Conservation (phyloP, 2,888 invertebrate species). For the Andrena bucephala region DNA sequence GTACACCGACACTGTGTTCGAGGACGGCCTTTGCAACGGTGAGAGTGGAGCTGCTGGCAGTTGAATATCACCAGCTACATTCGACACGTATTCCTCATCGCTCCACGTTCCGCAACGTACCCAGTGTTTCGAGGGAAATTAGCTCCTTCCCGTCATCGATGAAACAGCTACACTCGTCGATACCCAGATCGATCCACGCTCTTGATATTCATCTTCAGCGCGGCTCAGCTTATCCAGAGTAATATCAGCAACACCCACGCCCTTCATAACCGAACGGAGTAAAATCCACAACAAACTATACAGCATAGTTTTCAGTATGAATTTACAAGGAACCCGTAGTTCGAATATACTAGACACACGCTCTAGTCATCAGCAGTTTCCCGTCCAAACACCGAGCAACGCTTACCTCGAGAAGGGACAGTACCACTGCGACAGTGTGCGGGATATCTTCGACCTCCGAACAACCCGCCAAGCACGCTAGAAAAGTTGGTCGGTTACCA, state of each 20-base stretch:
- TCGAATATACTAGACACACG: no score
- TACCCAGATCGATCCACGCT: neutral
- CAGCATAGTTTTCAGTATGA: no score
- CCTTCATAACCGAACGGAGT: no score
- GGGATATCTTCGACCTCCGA: neutral
- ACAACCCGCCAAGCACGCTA: neutral
- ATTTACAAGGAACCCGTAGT: no score
- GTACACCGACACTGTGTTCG: neutral
- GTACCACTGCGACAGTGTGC: neutral
- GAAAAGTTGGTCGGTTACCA: neutral
- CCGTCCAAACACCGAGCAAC: no score
- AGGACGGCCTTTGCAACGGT: neutral
- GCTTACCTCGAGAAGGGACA: no score
- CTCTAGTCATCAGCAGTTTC: no score
- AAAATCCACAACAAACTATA: no score
- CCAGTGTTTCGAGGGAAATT: neutral
- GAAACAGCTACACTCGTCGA: neutral
- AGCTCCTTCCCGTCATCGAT: neutral
- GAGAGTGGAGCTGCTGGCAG: neutral
- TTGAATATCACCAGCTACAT: neutral
- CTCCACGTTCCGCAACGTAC: neutral
- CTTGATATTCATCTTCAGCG: no score
- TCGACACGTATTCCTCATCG: neutral
- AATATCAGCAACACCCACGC: no score
- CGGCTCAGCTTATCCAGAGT: no score